Base-by-base conservation (phyloP, 2,797 vertebrate species). In the Psittacula derbiana region DNA sequence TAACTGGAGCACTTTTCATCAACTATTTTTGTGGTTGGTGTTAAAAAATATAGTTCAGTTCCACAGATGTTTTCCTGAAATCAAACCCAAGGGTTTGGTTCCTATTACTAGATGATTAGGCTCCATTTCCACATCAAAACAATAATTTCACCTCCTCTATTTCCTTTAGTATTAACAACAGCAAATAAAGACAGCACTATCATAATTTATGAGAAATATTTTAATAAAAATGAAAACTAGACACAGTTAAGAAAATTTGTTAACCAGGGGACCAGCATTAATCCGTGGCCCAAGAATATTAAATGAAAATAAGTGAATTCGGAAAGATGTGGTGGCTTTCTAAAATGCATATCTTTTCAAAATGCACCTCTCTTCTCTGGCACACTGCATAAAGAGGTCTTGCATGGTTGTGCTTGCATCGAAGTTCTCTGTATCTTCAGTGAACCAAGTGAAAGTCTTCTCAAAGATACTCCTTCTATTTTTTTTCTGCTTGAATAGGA, bases 371-470 rank as follows among this genome's bases (percentile, higher is more conserved):
- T 21, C 6, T 91, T 60, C 21, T 41, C 16, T 41, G 31, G 8
- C 18, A 43, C 1, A 0, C 33, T 67, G 6, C 8, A 75, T 28
- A 25, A 79, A 72, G 3, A 19, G 5, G 11, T n/a, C 14, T 72
- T 67, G 25, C 3, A 16, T 55, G 7, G 19, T 40, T 58, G 5
- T 6, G 1, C 16, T 38, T 66, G 4, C 11, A 66, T 18, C 4
- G 16, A 30, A 58, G 6, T 62, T 38, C 21, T 69, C 13, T 57
- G 2, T 44, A 16, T 20, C 33, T 66, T 66, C 62, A 69, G 14
- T 1, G 10, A 88, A 21, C 3, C 10, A 64, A 6, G 3, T 5
- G 3, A 65, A 10, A 49, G 4, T 66, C 0, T 1, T 28, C 10
- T 65, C 19, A 18, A 80, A 78, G 8, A 57, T 7, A 2, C 0